Base-by-base conservation (phyloP, 2,888 invertebrate genomes). In the Taphrorychus bicolor region DNA sequence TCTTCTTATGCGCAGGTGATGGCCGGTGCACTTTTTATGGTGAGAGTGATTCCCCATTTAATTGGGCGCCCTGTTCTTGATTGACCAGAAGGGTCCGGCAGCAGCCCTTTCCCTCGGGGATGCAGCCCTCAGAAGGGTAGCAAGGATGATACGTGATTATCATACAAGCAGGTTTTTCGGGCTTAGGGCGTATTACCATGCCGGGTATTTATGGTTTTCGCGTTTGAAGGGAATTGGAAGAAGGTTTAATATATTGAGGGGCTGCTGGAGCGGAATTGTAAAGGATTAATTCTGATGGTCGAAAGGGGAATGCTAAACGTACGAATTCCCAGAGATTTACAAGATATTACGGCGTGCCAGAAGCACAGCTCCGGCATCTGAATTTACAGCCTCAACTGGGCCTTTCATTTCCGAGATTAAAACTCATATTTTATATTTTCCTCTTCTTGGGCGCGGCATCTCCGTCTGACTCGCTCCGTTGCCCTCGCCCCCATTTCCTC, bases 361-460 rank as follows among this genome's bases (percentile, higher is more conserved):
- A 32, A 32, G n/a, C n/a, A n/a, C n/a, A n/a, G 32, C 32, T 3
- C 32, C 32, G 32, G 32, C 32, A 32, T 32, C 32, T 32, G 32
- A 32, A 32, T 62, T 61, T 56, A 62, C 51, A 62, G 52, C 66
- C 16, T n/a, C 5, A 42, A 49, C 52, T 58, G 32, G 52, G 23
- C 24, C 57, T 66, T 58, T 66, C 58, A 45, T 52, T 66, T 59
- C 75, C 79, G 76, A 82, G 82, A 82, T 82, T 82, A 82, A 82
- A 82, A 82, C 81, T 76, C 82, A 81, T 82, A 82, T 82, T 79
- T 82, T 82, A 82, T 82, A 82, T 82, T 82, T 82, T 78, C 74
- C 74, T 74, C 75, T 75, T 75, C 76, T 75, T 7, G 51, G 51
- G 7, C n/a, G 11, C 51, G 75, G 75, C 72, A 73, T 75, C 76